Percentiles rank a stretch among this genome's conserved stretches.
These are phyloP conservation scores for Megatriorchis doriae DNA, from an alignment of 2,113 vertebrate genomes.

Conservation along the genomic window DNA sequence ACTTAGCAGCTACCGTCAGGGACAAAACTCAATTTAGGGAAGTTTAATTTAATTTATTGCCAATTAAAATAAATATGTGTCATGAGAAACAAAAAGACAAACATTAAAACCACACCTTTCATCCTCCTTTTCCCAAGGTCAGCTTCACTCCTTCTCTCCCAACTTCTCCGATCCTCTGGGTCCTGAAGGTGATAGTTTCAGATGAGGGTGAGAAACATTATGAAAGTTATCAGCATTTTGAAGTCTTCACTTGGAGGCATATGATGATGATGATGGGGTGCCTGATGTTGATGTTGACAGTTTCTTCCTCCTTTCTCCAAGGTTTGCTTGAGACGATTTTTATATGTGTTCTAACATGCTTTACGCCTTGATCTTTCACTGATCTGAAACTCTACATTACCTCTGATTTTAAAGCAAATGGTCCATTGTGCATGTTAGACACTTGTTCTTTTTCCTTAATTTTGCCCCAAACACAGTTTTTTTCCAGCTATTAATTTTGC, in stretches of 20 bases:
- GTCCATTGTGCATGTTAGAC: background rate
- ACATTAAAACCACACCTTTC: background rate
- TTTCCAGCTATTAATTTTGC: background rate
- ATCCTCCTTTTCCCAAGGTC: background rate
- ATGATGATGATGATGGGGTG: background rate
- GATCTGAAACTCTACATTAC: background rate
- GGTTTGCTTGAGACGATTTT: background rate
- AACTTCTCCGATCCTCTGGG: background rate
- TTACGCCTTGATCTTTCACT: background rate
- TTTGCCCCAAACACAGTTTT: background rate
- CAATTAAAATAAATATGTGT: background rate
- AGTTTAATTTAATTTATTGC: background rate
- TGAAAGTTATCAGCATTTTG: background rate
- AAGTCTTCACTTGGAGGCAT: background rate
- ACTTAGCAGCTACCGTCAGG: background rate
- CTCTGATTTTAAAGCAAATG: background rate
- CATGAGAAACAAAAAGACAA: background rate
- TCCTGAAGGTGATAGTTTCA: background rate
- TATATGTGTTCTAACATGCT: background rate
- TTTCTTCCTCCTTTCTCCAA: background rate
- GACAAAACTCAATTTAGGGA: background rate
- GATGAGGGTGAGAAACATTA: background rate
- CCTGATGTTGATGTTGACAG: background rate
- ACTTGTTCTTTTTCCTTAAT: background rate
- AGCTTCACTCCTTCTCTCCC: background rate